phyloP scores from a whole-genome alignment of 92 coral and sea anemone species.

The Hydrozoanthus gracilis region DNA sequence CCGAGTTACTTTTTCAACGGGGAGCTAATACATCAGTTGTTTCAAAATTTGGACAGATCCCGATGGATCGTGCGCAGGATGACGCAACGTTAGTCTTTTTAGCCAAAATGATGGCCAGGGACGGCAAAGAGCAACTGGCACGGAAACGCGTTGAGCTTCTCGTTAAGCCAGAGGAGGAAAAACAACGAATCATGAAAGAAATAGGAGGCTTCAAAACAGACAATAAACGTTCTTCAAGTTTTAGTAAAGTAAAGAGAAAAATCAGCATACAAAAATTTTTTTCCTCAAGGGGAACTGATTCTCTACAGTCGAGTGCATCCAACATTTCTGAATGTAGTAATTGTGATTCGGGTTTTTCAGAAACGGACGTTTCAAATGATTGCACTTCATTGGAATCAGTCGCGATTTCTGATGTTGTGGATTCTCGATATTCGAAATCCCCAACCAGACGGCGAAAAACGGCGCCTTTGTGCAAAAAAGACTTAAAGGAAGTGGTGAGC shows the following conservation, averaged over 20 bases:
- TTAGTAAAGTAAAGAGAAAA: constrained; percentile 35
- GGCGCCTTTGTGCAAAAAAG: constrained; percentile 34
- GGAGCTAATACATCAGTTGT: constrained; percentile 60
- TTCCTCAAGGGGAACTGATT: constrained; percentile 59
- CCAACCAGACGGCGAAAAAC: constrained; percentile 38
- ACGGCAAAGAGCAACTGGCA: constrained; percentile 67
- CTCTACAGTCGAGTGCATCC: constrained; percentile 67
- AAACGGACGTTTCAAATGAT: constrained; percentile 54
- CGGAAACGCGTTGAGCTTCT: constrained; percentile 68
- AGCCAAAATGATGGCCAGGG: constrained; percentile 74
- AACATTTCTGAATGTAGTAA: constrained; percentile 75
- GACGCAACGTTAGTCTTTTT: constrained; percentile 68
- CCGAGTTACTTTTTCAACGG: constrained; percentile 71
- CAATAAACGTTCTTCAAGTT: constrained; percentile 45
- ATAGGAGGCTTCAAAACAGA: constrained; percentile 50
- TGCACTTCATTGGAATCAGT: constrained; percentile 57
- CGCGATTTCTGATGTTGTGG: neutral
- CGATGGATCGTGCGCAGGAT: constrained; percentile 70
- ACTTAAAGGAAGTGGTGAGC: constrained; percentile 2
- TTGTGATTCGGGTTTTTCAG: constrained; percentile 80
- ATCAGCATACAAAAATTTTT: constrained; percentile 46
- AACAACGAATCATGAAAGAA: constrained; percentile 57
- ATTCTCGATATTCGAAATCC: neutral
- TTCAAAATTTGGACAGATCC: constrained; percentile 61
- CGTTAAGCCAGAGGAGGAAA: constrained; percentile 64